A percentile compares a stretch with the other conserved stretches of the same genome.
These are phyloP conservation scores for Poeciliopsis presidionis DNA, from an alignment of 2,797 vertebrate genomes.

Conservation along the genomic window DNA sequence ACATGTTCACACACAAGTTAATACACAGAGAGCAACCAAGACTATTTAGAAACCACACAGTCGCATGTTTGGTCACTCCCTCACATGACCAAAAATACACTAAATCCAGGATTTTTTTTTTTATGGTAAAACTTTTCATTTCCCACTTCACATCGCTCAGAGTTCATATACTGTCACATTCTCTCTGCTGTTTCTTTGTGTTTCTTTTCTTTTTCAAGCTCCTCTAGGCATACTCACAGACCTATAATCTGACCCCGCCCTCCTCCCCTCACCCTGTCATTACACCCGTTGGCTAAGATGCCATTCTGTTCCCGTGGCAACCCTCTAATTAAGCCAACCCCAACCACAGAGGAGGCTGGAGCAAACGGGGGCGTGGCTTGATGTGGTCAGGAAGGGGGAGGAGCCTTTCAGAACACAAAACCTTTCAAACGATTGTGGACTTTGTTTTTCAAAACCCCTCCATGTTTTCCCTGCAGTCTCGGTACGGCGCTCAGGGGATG, in stretches of 20 bases:
- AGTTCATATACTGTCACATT: conserved; percentile 51
- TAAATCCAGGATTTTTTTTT: neutral
- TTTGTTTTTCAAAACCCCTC: conserved; percentile 63
- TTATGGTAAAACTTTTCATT: conserved; percentile 6
- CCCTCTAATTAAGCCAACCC: conserved; percentile 82
- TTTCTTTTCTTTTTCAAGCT: conserved; percentile 69
- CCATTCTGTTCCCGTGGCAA: conserved; percentile 82
- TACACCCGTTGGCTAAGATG: conserved; percentile 78
- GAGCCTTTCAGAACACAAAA: conserved; percentile 54
- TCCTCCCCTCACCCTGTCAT: conserved; percentile 83
- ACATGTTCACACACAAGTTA: conserved; percentile 2
- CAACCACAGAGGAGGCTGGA: conserved; percentile 60
- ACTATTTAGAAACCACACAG: conserved; percentile 52
- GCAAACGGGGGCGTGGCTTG: conserved; percentile 53
- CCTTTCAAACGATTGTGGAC: conserved; percentile 63
- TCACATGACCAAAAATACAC: neutral
- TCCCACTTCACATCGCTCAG: conserved; percentile 35
- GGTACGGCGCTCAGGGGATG: conserved; percentile 50
- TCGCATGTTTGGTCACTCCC: conserved; percentile 50
- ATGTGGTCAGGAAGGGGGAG: conserved; percentile 61
- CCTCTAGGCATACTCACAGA: conserved; percentile 62
- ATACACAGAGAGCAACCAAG: conserved; percentile 41
- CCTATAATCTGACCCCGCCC: conserved; percentile 84
- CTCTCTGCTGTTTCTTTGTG: conserved; percentile 31
- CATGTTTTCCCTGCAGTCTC: conserved; percentile 63